Conservation (phyloP, 2,113 vertebrate genomes). For the Ginglymostoma cirratum region DNA sequence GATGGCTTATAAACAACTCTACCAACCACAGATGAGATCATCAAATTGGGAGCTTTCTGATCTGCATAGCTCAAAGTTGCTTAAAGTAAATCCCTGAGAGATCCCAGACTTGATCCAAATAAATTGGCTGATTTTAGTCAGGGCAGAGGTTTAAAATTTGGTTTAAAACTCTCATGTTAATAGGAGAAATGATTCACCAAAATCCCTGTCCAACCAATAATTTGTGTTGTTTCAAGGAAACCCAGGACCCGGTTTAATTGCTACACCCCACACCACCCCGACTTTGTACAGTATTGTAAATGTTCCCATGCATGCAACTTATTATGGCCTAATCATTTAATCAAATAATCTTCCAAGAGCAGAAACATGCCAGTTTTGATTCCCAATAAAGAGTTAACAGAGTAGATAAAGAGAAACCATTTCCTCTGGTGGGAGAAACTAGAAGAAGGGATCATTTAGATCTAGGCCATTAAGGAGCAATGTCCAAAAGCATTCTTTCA, state of each 20-base stretch:
- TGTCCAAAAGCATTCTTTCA: not conserved
- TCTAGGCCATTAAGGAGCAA: not conserved
- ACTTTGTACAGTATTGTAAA: not conserved
- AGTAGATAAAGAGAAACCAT: not conserved
- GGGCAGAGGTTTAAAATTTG: not conserved
- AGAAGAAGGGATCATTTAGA: not conserved
- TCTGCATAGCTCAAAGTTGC: not conserved
- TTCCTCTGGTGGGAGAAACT: not conserved
- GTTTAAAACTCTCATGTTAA: not conserved
- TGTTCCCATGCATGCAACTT: not conserved
- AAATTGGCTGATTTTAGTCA: not conserved
- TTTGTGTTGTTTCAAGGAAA: not conserved
- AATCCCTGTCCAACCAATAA: not conserved
- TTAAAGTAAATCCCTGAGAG: not conserved
- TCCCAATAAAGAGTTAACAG: not conserved
- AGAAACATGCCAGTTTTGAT: not conserved
- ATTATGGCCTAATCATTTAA: not conserved
- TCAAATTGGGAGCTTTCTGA: not conserved
- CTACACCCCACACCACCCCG: not conserved
- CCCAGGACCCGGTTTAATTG: not conserved
- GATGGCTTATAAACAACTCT: not conserved
- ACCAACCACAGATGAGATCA: not conserved
- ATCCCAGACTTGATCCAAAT: not conserved
- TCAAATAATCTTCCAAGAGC: not conserved
- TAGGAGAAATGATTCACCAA: not conserved